Evolutionary conservation across 1,140 invertebrate species (phyloP).

Genomic region (Trachymyrmex septentrionalis): DNA sequence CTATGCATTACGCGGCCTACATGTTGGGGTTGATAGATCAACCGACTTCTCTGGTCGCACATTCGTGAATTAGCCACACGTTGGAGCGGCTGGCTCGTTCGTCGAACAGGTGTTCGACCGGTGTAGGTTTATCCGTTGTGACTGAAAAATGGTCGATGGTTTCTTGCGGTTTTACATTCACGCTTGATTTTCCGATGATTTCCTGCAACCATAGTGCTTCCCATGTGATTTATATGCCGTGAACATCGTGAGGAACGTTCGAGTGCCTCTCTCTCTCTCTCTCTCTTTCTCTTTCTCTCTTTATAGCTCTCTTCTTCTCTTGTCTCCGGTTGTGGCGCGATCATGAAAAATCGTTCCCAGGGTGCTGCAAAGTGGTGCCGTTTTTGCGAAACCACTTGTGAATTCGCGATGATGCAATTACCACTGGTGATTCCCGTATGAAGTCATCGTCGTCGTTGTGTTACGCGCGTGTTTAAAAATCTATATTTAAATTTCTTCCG

Average conservation of each 20-base stretch:
- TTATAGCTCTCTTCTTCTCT: neutral
- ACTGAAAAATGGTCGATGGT: conserved; percentile 44
- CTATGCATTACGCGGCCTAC: neutral
- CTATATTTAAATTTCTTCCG: conserved; percentile 51
- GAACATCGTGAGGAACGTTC: conserved; percentile 47
- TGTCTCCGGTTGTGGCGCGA: neutral
- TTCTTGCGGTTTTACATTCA: conserved; percentile 39
- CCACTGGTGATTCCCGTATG: conserved; percentile 25
- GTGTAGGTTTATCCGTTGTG: conserved; percentile 48
- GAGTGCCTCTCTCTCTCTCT: neutral
- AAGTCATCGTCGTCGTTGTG: conserved; percentile 32
- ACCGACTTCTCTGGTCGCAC: neutral
- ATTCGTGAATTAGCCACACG: conserved; percentile 48
- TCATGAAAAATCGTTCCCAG: conserved; percentile 43
- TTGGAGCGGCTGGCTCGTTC: conserved; percentile 11
- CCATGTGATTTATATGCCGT: conserved; percentile 46
- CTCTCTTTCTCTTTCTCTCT: neutral
- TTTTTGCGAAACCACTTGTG: conserved; percentile 49
- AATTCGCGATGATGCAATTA: conserved; percentile 58
- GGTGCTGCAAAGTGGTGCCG: neutral
- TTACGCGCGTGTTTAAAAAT: conserved; percentile 43
- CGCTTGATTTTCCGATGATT: conserved; percentile 43
- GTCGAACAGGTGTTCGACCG: conserved; percentile 66
- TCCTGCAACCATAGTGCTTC: conserved; percentile 21
- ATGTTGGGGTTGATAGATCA: conserved; percentile 26